Percentiles rank a stretch among this genome's conserved stretches.
phyloP scores from a whole-genome alignment of 2,113 vertebrate genomes.

The Redunca redunca region DNA sequence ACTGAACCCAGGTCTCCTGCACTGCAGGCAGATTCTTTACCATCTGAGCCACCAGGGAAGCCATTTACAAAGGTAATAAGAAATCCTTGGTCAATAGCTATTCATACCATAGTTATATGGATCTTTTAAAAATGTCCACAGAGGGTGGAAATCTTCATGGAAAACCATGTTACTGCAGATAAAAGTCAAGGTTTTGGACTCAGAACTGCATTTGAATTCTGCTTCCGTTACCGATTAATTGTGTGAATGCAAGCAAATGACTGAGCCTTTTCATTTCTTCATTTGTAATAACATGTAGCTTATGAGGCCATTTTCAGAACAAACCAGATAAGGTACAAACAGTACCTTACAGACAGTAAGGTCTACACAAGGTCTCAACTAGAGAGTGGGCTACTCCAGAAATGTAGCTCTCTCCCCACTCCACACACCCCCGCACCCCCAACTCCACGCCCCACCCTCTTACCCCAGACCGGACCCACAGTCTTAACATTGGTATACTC shows the following conservation, averaged over 20 bases:
- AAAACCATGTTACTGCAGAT: not conserved
- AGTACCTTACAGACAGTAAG: not conserved
- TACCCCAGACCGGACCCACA: fast-evolving
- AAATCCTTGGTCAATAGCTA: not conserved
- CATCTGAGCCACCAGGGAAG: not conserved
- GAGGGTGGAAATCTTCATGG: not conserved
- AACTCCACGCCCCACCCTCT: not conserved
- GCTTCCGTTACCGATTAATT: not conserved
- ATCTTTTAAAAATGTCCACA: not conserved
- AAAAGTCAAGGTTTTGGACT: not conserved
- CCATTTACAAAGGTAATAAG: not conserved
- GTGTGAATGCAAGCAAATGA: not conserved
- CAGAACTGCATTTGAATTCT: not conserved
- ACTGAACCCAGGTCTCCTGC: not conserved
- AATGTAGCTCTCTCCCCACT: not conserved
- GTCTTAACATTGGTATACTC: not conserved
- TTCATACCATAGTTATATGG: not conserved
- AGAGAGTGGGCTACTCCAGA: not conserved
- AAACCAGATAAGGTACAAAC: fast-evolving
- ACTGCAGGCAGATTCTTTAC: not conserved
- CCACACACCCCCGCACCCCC: not conserved
- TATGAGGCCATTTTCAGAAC: not conserved
- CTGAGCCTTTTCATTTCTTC: not conserved
- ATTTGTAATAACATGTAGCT: not conserved
- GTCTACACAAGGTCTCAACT: not conserved